These are phyloP conservation scores for Drosophila nikananu DNA, from an alignment of 1,140 invertebrate species.

Conservation along the genomic window DNA sequence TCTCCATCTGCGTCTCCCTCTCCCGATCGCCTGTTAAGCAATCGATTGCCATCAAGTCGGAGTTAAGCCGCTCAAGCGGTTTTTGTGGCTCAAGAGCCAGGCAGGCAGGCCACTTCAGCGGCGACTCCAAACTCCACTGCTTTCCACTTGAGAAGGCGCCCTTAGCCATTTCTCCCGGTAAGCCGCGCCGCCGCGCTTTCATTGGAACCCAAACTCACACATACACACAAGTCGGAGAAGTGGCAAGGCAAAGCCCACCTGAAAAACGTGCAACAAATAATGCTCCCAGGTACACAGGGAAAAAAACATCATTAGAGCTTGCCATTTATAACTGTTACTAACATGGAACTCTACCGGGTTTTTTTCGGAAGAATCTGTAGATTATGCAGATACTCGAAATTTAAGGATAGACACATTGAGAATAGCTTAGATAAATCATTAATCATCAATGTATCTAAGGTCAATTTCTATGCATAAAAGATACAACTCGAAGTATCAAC, in stretches of 20 bases:
- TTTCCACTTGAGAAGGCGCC: constrained; percentile 58
- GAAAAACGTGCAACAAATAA: constrained; percentile 68
- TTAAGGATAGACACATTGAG: background rate
- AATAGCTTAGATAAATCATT: too few species aligned
- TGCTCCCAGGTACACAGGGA: constrained; percentile 28
- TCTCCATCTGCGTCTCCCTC: background rate
- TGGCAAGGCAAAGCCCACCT: constrained; percentile 55
- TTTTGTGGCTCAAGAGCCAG: constrained; percentile 39
- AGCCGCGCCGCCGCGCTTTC: constrained; percentile 44
- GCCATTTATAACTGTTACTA: background rate
- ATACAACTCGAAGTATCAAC: too few species aligned
- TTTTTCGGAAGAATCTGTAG: background rate
- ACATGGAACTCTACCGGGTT: too few species aligned
- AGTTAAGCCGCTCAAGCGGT: constrained; percentile 48
- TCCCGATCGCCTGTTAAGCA: constrained; percentile 27
- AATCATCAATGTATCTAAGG: too few species aligned
- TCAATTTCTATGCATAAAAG: too few species aligned
- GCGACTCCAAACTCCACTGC: constrained; percentile 6
- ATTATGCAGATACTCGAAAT: background rate
- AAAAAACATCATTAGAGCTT: background rate
- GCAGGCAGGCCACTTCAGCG: constrained; percentile 12
- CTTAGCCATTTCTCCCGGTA: constrained; percentile 58
- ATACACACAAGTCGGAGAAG: constrained; percentile 13
- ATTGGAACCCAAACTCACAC: constrained; percentile 36
- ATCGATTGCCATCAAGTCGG: constrained; percentile 44